Conservation (phyloP, 2,888 invertebrate species). For the Aphodius granarius region DNA sequence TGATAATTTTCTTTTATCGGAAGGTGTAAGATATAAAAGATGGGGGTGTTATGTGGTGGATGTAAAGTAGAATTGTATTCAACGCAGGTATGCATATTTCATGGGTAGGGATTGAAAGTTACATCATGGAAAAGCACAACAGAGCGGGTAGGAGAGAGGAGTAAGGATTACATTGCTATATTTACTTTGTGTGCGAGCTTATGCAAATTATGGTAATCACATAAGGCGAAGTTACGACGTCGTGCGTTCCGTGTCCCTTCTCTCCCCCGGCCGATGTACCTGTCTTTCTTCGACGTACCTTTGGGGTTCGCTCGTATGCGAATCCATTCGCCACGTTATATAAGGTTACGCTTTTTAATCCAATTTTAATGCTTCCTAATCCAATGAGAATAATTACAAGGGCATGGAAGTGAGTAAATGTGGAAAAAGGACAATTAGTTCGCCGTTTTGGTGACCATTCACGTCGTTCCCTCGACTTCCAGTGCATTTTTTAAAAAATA, state of each 20-base stretch:
- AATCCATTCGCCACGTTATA: not conserved
- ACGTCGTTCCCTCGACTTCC: too few species aligned
- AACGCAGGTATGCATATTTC: constrained; percentile 39
- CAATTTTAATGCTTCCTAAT: constrained; percentile 36
- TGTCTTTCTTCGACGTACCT: not conserved
- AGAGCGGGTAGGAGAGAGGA: constrained; percentile 35
- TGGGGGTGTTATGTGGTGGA: constrained; percentile 8
- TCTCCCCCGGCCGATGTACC: not conserved
- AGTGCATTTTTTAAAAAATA: too few species aligned
- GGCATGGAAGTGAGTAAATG: constrained; percentile 28
- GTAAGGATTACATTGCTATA: constrained; percentile 45
- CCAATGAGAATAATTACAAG: constrained; percentile 35
- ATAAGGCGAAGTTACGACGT: constrained; percentile 40
- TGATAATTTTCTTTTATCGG: not conserved
- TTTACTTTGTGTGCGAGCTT: constrained; percentile 46
- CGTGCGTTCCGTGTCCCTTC: constrained; percentile 38
- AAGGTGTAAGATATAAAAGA: not conserved
- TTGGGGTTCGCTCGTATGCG: not conserved
- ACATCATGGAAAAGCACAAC: constrained; percentile 41
- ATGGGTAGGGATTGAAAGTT: constrained; percentile 40
- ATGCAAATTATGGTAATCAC: constrained; percentile 47
- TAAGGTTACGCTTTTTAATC: constrained; percentile 29
- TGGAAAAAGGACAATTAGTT: constrained; percentile 1
- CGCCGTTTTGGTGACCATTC: constrained; percentile 28
- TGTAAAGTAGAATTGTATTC: not conserved